Percentiles rank a stretch among this genome's conserved stretches.
Evolutionary conservation across 2,113 vertebrate species (phyloP).

Genomic region (Entelurus aequoreus): DNA sequence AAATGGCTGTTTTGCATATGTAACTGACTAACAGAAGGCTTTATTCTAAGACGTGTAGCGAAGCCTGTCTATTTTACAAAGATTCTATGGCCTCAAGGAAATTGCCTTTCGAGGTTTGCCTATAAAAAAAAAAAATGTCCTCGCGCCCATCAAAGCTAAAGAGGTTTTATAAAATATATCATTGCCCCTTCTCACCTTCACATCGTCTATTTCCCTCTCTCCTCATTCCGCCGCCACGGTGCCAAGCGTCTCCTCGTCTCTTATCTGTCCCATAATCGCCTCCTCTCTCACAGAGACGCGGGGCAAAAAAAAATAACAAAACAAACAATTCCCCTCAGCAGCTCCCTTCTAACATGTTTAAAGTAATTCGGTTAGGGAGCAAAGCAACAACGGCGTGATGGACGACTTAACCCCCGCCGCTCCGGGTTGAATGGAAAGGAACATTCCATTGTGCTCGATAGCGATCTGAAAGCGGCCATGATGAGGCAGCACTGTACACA

Average conservation of each 20-base stretch:
- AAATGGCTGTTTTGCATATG: no score
- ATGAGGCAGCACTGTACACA: no score
- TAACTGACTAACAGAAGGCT: no score
- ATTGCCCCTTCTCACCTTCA: conserved; percentile 3
- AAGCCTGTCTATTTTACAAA: no score
- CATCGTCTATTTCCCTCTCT: neutral
- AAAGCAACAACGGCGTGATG: conserved; percentile 19
- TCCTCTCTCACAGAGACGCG: neutral
- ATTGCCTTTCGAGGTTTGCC: no score
- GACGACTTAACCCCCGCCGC: conserved; percentile 25
- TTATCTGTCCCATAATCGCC: conserved; percentile 9
- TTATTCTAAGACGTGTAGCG: no score
- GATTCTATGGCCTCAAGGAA: no score
- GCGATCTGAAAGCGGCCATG: no score
- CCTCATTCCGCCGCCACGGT: neutral
- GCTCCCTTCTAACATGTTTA: conserved; percentile 6
- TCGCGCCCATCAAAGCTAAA: neutral
- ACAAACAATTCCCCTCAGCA: conserved; percentile 19
- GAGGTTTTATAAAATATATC: conserved; percentile 13
- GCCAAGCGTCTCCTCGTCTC: neutral
- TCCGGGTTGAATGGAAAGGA: neutral
- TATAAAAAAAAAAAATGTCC: no score
- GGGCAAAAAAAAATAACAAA: conserved; percentile 5
- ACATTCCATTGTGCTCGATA: neutral
- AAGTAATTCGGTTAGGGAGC: conserved; percentile 23